Conservation (phyloP, 2,113 vertebrate genomes). For the Solea senegalensis region DNA sequence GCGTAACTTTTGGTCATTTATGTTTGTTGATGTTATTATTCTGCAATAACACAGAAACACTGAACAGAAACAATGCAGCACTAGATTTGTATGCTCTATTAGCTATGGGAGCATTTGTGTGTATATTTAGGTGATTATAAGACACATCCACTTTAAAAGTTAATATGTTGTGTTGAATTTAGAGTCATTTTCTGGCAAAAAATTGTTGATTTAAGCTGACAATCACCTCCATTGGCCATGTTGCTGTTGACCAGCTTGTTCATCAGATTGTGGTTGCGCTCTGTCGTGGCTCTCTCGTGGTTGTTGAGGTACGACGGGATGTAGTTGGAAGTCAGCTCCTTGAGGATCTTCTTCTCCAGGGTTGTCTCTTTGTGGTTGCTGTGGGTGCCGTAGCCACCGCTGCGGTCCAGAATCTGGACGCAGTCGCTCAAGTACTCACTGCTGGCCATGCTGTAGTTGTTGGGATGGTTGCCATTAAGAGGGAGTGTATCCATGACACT, state of each 20-base stretch:
- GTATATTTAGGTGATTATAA: no score
- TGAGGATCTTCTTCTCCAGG: conserved; percentile 98
- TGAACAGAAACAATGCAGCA: no score
- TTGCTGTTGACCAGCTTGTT: conserved; percentile 95
- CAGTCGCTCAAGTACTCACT: conserved; percentile 97
- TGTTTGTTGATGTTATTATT: no score
- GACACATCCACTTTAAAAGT: no score
- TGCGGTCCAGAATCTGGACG: conserved; percentile 94
- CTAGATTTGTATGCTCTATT: no score
- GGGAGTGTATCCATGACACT: conserved; percentile 99
- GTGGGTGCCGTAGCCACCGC: conserved; percentile 84
- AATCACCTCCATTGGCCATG: conserved; percentile 81
- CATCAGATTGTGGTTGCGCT: conserved; percentile 94
- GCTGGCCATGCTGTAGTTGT: conserved; percentile 96
- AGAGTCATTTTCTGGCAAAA: no score
- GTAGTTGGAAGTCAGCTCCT: conserved; percentile 98
- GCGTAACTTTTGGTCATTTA: no score
- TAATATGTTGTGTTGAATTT: no score
- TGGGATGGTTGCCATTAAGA: conserved; percentile 99
- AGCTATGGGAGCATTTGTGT: no score
- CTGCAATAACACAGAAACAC: no score
- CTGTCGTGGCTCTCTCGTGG: conserved; percentile 88
- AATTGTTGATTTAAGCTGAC: no score
- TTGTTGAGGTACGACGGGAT: conserved; percentile 97
- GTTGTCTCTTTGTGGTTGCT: conserved; percentile 92